phyloP scores from a whole-genome alignment of 2,888 invertebrate species.

The Pammene fasciana region DNA sequence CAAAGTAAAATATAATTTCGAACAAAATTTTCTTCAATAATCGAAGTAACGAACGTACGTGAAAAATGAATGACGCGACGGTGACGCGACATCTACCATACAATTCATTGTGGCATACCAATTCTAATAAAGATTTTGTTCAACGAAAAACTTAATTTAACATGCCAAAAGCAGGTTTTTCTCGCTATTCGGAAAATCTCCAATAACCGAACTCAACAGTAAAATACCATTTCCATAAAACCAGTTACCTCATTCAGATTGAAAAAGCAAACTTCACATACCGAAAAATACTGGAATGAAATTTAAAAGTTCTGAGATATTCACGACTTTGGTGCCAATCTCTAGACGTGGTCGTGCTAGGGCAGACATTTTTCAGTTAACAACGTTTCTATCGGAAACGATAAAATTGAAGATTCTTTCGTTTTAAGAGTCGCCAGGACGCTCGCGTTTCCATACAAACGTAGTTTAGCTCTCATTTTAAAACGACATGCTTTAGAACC shows the following conservation, averaged over 20 bases:
- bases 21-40: too few species aligned
- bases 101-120: too few species aligned
- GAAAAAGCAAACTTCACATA: conserved; percentile 38
- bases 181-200: conserved; percentile 10
- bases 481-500: too few species aligned
- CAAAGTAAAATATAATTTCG: too few species aligned
- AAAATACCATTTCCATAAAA: conserved; percentile 39
- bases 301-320: conserved; percentile 38
- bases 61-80: too few species aligned
- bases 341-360: conserved; percentile 34
- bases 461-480: too few species aligned
- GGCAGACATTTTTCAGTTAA: not conserved
- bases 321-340: conserved; percentile 37
- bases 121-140: too few species aligned
- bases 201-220: conserved; percentile 35
- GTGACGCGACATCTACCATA: too few species aligned
- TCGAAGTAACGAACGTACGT: too few species aligned
- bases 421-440: too few species aligned
- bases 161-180: conserved; percentile 12
- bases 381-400: conserved; percentile 36
- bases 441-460: too few species aligned
- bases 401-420: not conserved
- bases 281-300: conserved; percentile 35
- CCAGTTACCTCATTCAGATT: conserved; percentile 38
- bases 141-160: conserved; percentile 24